Evolutionary conservation across 2,888 invertebrate genomes (phyloP).

Genomic region (Calliopum simillimum): DNA sequence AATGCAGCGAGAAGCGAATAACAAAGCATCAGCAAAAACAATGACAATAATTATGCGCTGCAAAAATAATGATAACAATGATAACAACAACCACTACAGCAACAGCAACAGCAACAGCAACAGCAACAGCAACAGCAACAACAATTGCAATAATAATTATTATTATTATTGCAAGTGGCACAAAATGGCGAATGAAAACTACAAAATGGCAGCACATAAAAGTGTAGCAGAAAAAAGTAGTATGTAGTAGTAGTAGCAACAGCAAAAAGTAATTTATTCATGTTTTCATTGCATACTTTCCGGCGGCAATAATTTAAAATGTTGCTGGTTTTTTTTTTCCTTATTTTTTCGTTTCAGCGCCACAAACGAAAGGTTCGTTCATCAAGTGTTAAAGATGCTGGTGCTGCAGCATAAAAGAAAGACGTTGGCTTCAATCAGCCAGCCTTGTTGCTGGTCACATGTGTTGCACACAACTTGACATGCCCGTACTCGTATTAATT

Average conservation of each 20-base stretch:
- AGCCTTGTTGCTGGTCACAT: conserved; percentile 16
- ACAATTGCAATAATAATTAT: conserved; percentile 26
- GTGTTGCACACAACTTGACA: background rate
- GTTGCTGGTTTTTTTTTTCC: background rate
- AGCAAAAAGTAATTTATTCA: conserved; percentile 30
- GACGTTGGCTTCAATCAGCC: background rate
- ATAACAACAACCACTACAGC: conserved; percentile 2
- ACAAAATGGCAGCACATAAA: background rate
- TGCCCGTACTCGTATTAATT: too few species aligned
- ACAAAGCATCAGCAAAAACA: conserved; percentile 17
- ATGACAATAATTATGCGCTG: conserved; percentile 25
- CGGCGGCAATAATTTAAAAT: conserved; percentile 28
- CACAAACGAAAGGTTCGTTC: background rate
- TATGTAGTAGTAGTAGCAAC: too few species aligned
- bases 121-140: too few species aligned
- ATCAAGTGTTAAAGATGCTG: background rate
- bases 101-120: background rate
- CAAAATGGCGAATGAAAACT: conserved; percentile 8
- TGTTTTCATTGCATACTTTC: conserved; percentile 31
- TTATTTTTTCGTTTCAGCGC: too few species aligned
- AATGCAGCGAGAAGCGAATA: conserved; percentile 16
- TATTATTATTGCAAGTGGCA: conserved; percentile 16
- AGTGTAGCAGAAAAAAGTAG: background rate
- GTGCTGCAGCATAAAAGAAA: background rate
- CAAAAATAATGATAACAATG: background rate